Conservation (phyloP, 2,888 invertebrate species). For the Sinhomidia bicolor region DNA sequence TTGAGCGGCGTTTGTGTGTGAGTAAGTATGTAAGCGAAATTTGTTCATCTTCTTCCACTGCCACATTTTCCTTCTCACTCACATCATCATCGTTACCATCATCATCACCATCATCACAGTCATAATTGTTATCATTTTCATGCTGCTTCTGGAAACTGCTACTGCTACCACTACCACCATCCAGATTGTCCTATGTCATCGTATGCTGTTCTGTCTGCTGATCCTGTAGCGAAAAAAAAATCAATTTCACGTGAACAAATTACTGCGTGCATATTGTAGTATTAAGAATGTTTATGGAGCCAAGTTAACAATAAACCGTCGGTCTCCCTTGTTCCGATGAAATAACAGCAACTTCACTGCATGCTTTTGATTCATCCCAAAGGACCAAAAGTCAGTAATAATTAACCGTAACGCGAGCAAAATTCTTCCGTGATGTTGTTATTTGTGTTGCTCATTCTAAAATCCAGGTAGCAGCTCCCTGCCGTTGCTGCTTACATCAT, state of each 20-base stretch:
- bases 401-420: slow-evolving; percentile 27
- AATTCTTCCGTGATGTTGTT: background rate
- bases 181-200: too few relatives aligned
- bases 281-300: background rate
- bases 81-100: too few relatives aligned
- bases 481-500: too few relatives aligned
- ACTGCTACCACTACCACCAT: too few relatives aligned
- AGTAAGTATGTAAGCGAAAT: too few relatives aligned
- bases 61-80: too few relatives aligned
- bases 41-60: background rate
- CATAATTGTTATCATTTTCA: background rate
- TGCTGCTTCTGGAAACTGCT: background rate
- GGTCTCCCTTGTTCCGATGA: background rate
- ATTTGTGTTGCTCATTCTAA: background rate
- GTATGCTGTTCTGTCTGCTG: too few relatives aligned
- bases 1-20: background rate
- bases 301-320: background rate
- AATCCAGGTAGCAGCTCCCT: too few relatives aligned
- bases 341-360: background rate
- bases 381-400: slow-evolving; percentile 37
- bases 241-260: slow-evolving; percentile 27
- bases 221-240: background rate
- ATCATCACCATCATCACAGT: too few relatives aligned
- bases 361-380: slow-evolving; percentile 26
- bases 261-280: background rate